Evolutionary conservation across 1,140 invertebrate species (phyloP), one percentile per base, ranked within the genome.

Genomic region (Plodia interpunctella): DNA sequence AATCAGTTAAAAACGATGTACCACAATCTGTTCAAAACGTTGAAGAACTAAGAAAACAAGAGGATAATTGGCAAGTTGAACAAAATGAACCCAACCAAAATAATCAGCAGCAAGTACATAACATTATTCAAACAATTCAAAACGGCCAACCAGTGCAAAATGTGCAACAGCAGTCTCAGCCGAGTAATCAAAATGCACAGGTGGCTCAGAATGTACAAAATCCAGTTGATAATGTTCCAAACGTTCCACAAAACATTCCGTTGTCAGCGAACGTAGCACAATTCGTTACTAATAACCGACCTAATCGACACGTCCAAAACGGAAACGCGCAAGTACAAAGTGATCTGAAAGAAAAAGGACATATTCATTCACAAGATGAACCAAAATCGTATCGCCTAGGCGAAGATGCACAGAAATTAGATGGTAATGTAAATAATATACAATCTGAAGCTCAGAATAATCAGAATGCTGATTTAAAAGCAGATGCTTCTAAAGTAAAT

Each of bases 361-460:
- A 88, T 60, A 70, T 62, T 0, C 83, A 90, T 58, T 74, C 78
- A 25, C 68, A 71, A 9, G 84, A 87, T 61, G 84, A 87, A 70
- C 83, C 83, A 13, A 72, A 87, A 64, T 88, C 86, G 0, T 88
- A 89, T 51, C 79, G 81, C 67, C 35, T 67, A 70, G 82, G 84
- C 0, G 83, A 86, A 68, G 82, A 86, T 25, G 17, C 60, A 55
- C 77, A 71, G 49, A 68, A 66, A 35, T 30, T 1, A 55, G 57
- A 57, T 44, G 19, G 32, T 55, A 32, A 55, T 55, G 38, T 49
- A 44, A 55, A 62, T 30, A 62, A 58, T 15, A 50, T 51, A 20
- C 30, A 60, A 32, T 60, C 53, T 25, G 21, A 25, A 25, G n/a
- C n/a, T 5, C 28, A 8, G 35, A 11, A 38, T 13, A 38, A 38